Conservation (phyloP, 1,140 invertebrate genomes). For the Monochamus saltuarius region DNA sequence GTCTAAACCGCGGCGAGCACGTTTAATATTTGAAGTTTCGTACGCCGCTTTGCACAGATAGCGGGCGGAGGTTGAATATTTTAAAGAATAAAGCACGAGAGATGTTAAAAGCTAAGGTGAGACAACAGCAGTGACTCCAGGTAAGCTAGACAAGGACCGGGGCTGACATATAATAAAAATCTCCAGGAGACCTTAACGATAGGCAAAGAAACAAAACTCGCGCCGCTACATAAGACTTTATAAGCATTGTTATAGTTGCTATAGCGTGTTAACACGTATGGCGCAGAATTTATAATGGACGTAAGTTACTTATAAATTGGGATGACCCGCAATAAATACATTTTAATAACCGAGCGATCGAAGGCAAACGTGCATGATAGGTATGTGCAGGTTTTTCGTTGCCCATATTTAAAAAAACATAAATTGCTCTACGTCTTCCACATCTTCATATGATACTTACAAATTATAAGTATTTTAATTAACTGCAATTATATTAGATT, state of each 20-base stretch:
- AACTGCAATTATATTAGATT: no score
- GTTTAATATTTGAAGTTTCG: no score
- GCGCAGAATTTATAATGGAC: conserved; percentile 15
- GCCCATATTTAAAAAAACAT: background rate
- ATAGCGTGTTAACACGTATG: conserved; percentile 9
- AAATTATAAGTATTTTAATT: no score
- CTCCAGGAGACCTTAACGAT: conserved; percentile 19
- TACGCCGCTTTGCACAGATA: conserved; percentile 18
- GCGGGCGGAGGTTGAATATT: conserved; percentile 28
- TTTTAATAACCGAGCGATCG: background rate
- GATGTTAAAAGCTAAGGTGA: conserved; percentile 22
- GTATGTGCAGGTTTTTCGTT: background rate
- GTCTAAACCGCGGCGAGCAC: no score
- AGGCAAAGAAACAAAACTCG: conserved; percentile 15
- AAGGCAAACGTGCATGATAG: background rate
- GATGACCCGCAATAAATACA: conserved; percentile 1
- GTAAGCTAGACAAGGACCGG: conserved; percentile 9
- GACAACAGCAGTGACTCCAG: background rate
- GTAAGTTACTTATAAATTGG: conserved; percentile 4
- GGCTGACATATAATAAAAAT: conserved; percentile 6
- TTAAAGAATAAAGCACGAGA: conserved; percentile 40
- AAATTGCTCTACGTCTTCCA: no score
- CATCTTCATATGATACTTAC: no score
- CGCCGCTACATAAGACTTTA: background rate
- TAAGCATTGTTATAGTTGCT: conserved; percentile 5